Evolutionary conservation across 2,888 invertebrate species (phyloP).

Genomic region (Oxytorus armatus): DNA sequence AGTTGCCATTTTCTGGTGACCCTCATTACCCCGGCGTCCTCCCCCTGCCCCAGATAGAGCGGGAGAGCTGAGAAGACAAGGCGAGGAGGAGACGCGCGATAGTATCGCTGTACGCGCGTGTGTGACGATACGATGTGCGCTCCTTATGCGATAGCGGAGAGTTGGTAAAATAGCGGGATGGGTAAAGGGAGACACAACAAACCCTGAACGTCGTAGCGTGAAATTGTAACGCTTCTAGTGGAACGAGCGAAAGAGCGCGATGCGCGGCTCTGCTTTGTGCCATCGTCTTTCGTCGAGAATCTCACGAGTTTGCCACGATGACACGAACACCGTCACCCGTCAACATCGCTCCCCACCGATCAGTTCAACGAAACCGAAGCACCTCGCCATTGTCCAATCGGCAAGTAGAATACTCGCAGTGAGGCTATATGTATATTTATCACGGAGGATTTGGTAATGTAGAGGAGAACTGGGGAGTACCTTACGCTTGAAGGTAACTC

Average conservation of each 20-base stretch:
- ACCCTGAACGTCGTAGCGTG: constrained; percentile 70
- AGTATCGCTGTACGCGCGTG: not conserved
- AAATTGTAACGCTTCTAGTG: constrained; percentile 80
- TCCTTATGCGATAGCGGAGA: constrained; percentile 51
- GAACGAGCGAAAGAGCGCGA: constrained; percentile 21
- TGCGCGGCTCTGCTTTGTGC: constrained; percentile 79
- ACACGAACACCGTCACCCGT: constrained; percentile 48
- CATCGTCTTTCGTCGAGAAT: constrained; percentile 53
- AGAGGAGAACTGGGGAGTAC: too few species aligned
- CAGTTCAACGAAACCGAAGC: too few species aligned
- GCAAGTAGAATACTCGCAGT: not conserved
- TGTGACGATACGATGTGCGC: too few species aligned
- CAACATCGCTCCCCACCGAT: not conserved
- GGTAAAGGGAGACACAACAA: constrained; percentile 74
- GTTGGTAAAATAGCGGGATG: constrained; percentile 81
- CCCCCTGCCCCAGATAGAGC: too few species aligned
- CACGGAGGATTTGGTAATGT: not conserved
- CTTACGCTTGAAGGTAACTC: too few species aligned
- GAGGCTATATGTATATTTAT: not conserved
- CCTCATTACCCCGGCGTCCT: too few species aligned
- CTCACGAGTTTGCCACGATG: constrained; percentile 50
- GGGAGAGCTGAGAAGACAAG: too few species aligned
- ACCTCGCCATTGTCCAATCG: not conserved
- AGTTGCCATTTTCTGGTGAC: too few species aligned
- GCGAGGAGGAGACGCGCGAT: constrained; percentile 48